phyloP scores from a whole-genome alignment of 2,113 vertebrate genomes.

The Corythornis madagascariensis region DNA sequence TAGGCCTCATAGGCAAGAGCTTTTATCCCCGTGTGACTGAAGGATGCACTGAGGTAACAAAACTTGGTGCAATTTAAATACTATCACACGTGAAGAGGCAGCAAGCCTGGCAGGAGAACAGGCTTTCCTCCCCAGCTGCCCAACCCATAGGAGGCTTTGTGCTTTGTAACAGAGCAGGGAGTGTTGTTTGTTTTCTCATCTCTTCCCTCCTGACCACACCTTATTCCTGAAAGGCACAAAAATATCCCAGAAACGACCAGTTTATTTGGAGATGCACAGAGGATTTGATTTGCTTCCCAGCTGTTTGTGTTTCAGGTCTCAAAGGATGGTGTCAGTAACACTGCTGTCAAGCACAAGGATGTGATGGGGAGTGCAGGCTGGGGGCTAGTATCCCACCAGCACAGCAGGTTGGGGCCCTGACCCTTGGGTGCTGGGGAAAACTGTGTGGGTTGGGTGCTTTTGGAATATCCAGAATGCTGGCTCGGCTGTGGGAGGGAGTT shows the following conservation, averaged over 20 bases:
- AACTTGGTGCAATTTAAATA: neutral
- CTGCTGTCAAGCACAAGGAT: rapidly evolving
- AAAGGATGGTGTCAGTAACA: neutral
- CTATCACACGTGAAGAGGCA: neutral
- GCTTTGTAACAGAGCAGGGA: neutral
- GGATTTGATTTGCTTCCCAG: neutral
- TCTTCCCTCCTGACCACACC: neutral
- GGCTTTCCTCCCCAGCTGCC: neutral
- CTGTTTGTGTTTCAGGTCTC: neutral
- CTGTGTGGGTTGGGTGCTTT: rapidly evolving
- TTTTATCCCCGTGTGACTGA: neutral
- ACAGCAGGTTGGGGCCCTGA: neutral
- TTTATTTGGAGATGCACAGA: neutral
- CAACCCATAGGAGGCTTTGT: neutral
- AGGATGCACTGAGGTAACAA: neutral
- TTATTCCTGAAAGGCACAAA: neutral
- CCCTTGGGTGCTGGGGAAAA: neutral
- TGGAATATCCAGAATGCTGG: neutral
- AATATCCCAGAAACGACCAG: rapidly evolving
- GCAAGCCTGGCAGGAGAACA: neutral
- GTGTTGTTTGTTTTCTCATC: neutral
- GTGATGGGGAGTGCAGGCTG: too few relatives aligned
- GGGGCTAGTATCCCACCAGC: neutral
- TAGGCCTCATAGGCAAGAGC: neutral
- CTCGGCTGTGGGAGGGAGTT: neutral